These are phyloP conservation scores for Fabriciana adippe DNA, from an alignment of 2,888 invertebrate species.

Conservation along the genomic window DNA sequence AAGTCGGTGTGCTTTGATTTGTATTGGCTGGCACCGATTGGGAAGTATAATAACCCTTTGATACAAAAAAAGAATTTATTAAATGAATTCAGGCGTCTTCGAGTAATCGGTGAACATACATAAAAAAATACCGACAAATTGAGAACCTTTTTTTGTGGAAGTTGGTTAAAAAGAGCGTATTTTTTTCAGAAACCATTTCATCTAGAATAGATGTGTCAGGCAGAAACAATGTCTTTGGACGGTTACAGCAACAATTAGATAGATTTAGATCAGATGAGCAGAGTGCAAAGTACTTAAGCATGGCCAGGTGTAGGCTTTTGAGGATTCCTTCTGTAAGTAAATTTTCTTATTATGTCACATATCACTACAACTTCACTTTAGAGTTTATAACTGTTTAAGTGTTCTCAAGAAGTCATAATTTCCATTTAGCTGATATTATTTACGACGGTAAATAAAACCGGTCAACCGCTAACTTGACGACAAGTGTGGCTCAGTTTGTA, in stretches of 20 bases:
- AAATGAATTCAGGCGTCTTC: too few species aligned
- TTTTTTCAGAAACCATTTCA: conserved; percentile 33
- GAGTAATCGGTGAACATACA: too few species aligned
- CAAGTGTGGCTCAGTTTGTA: too few species aligned
- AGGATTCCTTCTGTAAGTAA: conserved; percentile 58
- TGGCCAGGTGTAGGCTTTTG: conserved; percentile 59
- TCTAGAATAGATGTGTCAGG: conserved; percentile 10
- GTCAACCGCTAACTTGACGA: too few species aligned
- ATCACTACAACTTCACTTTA: too few species aligned
- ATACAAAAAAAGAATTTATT: too few species aligned
- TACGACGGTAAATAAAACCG: too few species aligned
- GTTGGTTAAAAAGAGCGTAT: not conserved
- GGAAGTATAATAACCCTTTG: too few species aligned
- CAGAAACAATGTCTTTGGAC: not conserved
- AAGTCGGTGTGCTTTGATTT: too few species aligned
- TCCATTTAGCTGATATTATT: not conserved
- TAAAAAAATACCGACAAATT: too few species aligned
- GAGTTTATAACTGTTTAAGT: too few species aligned
- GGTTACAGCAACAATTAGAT: not conserved
- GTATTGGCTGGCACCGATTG: too few species aligned
- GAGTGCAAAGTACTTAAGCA: conserved; percentile 52
- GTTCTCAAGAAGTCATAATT: not conserved
- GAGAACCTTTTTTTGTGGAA: not conserved
- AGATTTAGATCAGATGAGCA: not conserved
- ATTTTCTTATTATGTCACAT: not conserved